These are phyloP conservation scores for Tachina lurida DNA, from an alignment of 2,888 invertebrate species.

Conservation along the genomic window DNA sequence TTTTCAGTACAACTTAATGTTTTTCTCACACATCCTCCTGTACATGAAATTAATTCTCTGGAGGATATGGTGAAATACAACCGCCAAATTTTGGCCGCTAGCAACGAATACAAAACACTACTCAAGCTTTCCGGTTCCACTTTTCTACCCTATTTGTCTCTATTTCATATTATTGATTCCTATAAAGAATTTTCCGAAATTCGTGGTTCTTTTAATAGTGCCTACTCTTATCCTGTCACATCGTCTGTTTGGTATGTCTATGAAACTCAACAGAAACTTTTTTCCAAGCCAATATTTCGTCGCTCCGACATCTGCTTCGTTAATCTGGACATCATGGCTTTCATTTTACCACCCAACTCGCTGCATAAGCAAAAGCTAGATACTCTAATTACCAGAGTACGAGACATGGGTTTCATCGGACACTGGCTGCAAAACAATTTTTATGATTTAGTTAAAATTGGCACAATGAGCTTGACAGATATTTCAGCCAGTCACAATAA, in stretches of 20 bases:
- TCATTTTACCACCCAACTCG: conserved; percentile 70
- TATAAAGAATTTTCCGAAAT: conserved; percentile 65
- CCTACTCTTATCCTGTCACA: conserved; percentile 72
- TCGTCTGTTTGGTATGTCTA: conserved; percentile 70
- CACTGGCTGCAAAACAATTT: conserved; percentile 61
- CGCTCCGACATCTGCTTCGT: conserved; percentile 68
- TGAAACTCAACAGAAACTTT: conserved; percentile 67
- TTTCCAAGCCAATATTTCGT: conserved; percentile 67
- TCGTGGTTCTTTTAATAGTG: conserved; percentile 63
- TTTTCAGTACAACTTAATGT: conserved; percentile 72
- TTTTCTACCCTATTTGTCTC: conserved; percentile 56
- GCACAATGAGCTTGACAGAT: conserved; percentile 57
- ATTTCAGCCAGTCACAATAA: not conserved
- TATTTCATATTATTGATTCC: conserved; percentile 65
- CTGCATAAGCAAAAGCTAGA: conserved; percentile 68
- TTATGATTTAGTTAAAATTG: conserved; percentile 64
- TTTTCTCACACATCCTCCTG: conserved; percentile 67
- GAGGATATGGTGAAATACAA: conserved; percentile 66
- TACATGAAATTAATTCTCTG: conserved; percentile 58
- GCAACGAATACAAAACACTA: conserved; percentile 49
- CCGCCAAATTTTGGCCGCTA: conserved; percentile 28
- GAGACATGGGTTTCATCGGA: conserved; percentile 50
- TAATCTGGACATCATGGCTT: conserved; percentile 58
- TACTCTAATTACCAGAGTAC: conserved; percentile 41
- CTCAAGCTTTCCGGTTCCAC: conserved; percentile 50